A percentile compares a stretch with the other conserved stretches of the same genome.
These are phyloP conservation scores for Catharus fuscescens DNA, from an alignment of 2,113 vertebrate species.

Conservation along the genomic window DNA sequence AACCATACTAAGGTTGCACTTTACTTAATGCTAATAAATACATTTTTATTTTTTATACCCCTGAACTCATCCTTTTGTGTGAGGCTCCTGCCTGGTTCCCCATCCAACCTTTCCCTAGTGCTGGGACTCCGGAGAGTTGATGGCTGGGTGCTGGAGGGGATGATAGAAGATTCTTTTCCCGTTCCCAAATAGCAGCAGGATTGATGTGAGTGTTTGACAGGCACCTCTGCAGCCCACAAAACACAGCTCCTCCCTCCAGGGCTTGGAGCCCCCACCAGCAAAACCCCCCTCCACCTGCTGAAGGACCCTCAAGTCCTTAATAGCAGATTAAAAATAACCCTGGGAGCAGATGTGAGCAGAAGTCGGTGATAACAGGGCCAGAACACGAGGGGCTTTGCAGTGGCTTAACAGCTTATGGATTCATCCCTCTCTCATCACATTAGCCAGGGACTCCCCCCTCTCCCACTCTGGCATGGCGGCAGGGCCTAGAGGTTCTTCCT, in stretches of 20 bases:
- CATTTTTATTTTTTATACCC: constrained; percentile 1
- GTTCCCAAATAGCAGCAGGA: too few relatives aligned
- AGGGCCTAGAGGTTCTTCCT: not conserved
- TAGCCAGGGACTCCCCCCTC: not conserved
- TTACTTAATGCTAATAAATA: not conserved
- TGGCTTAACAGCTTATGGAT: constrained; percentile 29
- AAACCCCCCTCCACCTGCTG: not conserved
- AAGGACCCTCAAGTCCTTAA: not conserved
- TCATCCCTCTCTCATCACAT: not conserved
- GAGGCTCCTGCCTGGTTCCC: not conserved
- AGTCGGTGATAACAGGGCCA: not conserved
- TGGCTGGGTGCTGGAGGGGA: not conserved
- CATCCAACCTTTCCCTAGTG: not conserved
- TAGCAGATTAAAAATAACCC: constrained; percentile 38
- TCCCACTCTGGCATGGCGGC: fast-evolving
- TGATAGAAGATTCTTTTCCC: fast-evolving
- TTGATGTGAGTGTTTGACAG: not conserved
- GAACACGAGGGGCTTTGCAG: not conserved
- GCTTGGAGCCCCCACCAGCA: not conserved
- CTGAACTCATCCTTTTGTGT: not conserved
- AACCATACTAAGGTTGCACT: not conserved
- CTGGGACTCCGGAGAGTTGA: not conserved
- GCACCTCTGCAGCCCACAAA: not conserved
- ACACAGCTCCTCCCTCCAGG: not conserved
- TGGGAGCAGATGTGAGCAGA: constrained; percentile 44